Conservation (phyloP, 2,113 vertebrate genomes). For the Eptatretus burgeri region DNA sequence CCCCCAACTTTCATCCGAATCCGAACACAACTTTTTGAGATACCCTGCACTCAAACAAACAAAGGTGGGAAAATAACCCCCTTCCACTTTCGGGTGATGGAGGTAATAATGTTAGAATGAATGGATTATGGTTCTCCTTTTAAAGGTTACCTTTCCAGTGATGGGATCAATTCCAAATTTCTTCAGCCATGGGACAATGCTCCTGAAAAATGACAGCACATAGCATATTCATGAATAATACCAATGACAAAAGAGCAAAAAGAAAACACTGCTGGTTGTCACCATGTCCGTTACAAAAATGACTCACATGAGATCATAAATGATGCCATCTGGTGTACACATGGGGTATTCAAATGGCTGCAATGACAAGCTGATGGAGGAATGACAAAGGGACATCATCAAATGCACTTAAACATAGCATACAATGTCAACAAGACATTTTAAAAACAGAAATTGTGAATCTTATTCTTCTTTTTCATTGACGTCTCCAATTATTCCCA, state of each 20-base stretch:
- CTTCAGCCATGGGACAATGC: constrained; percentile 88
- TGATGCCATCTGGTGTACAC: constrained; percentile 50
- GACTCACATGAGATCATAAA: constrained; percentile 76
- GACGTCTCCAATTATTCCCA: neutral
- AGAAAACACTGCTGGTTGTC: neutral
- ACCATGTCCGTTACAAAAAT: neutral
- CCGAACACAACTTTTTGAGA: too few relatives aligned
- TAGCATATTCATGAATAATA: neutral
- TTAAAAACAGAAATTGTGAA: neutral
- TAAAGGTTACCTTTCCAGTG: constrained; percentile 41
- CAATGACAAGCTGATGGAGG: constrained; percentile 40
- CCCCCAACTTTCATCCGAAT: too few relatives aligned
- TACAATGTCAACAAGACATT: neutral
- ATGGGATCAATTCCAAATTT: constrained; percentile 68
- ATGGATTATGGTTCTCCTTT: neutral
- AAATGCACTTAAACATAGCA: neutral
- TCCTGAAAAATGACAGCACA: constrained; percentile 23
- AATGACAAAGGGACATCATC: constrained; percentile 9
- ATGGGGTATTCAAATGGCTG: constrained; percentile 81
- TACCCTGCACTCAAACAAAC: too few relatives aligned
- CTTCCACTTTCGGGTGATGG: too few relatives aligned
- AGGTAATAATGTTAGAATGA: neutral
- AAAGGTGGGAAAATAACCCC: too few relatives aligned
- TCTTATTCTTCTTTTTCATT: neutral
- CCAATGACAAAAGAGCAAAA: neutral